Evolutionary conservation across 2,888 invertebrate species (phyloP), one percentile per base, ranked within the genome.

Genomic region (Metallyticus violacea): DNA sequence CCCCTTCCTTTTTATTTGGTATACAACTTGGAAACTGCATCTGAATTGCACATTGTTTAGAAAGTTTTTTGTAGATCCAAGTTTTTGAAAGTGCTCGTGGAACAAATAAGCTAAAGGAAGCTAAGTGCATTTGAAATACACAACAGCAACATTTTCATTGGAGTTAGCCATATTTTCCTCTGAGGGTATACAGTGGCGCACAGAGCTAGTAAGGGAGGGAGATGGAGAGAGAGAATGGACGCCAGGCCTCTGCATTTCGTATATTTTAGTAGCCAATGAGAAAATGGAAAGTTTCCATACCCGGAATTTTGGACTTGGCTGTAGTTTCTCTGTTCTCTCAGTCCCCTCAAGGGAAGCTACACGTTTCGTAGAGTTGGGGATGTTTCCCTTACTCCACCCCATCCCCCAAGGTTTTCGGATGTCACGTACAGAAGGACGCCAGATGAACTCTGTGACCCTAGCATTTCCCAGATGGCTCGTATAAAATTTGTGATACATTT

Each of bases 401-500:
- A 62, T 62, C 40, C 40, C 40, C 40, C 15, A 62, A 62, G 40
- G 40, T 62, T 62, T 62, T 62, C 40, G 40, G 40, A 62, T 62
- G 40, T 62, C 40, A 62, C 40, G 40, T 62, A 62, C 40, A 62
- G 40, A 62, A 62, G 15, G 40, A 62, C 2, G 40, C 15, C 40
- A 27, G 80, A 26, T 80, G 80, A 80, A 80, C 80, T 80, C 80
- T 80, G 28, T 80, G 80, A 80, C 80, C 80, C 28, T 27, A 1
- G 80, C 80, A 80, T 80, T 80, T 80, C 80, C 80, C 80, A 80
- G 80, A 80, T 80, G 80, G 80, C 27, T 27, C 80, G 27, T 80
- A 80, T 80, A 80, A 80, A 80, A 80, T 80, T 80, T 80, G 80
- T 80, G 80, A 80, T 80, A 80, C 80, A 80, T 80, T 80, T 80